Percentiles rank a stretch among this genome's conserved stretches.
Conservation (phyloP, 2,797 vertebrate species). For the Gymnothorax javanicus region DNA sequence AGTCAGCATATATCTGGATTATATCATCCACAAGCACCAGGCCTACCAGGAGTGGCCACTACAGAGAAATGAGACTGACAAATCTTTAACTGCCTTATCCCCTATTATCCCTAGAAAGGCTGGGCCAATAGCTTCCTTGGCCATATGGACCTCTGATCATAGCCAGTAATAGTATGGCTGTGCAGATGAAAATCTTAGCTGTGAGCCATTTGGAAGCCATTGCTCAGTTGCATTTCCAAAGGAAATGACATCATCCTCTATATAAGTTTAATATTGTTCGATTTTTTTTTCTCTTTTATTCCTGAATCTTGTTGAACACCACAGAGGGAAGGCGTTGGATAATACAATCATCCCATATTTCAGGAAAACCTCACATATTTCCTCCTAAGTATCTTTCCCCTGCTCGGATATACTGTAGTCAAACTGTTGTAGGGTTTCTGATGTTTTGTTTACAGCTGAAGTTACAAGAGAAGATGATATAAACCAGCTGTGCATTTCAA, state of each 20-base stretch:
- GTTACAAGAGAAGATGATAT: background rate
- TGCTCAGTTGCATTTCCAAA: background rate
- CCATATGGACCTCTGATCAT: no score
- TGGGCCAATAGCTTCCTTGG: no score
- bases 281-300: background rate
- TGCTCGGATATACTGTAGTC: background rate
- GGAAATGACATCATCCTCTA: background rate
- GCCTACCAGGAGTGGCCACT: no score
- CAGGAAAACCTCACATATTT: background rate
- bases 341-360: background rate
- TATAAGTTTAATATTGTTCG: background rate
- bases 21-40: no score
- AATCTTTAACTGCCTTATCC: no score
- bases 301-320: background rate
- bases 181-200: no score
- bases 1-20: no score
- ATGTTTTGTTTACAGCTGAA: slow-evolving; percentile 11
- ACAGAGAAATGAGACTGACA: no score
- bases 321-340: background rate
- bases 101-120: no score
- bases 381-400: background rate
- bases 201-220: no score
- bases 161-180: no score
- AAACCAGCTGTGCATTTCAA: slow-evolving; percentile 26
- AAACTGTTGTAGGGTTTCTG: background rate